phyloP scores from a whole-genome alignment of 2,888 invertebrate genomes.

The Agriopis leucophaearia region DNA sequence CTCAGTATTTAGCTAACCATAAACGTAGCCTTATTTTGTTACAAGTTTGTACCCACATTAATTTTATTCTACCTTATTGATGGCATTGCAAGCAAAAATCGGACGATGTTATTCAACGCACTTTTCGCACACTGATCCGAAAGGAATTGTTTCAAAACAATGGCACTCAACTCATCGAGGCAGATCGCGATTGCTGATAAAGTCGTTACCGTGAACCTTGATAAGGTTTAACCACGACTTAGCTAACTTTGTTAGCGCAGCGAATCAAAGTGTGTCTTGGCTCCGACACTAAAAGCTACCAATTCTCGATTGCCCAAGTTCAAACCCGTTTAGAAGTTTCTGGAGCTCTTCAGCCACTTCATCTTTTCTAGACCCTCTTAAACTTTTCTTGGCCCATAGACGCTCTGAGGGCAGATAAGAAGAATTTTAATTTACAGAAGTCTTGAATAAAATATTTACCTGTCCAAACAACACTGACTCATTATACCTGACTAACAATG shows the following conservation, averaged over 20 bases:
- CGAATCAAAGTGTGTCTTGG: not conserved
- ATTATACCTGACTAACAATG: too few relatives aligned
- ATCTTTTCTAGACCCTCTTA: too few relatives aligned
- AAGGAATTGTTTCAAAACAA: conserved; percentile 48
- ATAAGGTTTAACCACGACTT: not conserved
- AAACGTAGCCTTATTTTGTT: too few relatives aligned
- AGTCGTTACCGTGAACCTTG: conserved; percentile 9
- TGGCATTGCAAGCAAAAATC: not conserved
- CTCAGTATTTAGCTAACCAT: too few relatives aligned
- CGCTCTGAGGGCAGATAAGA: too few relatives aligned
- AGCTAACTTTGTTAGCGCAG: not conserved
- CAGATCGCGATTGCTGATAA: conserved; percentile 33
- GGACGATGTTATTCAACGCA: conserved; percentile 14
- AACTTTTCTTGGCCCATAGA: too few relatives aligned
- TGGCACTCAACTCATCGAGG: conserved; percentile 41
- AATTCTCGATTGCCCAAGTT: not conserved
- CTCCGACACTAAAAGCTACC: not conserved
- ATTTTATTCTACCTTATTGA: not conserved
- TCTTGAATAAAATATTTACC: too few relatives aligned
- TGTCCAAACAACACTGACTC: too few relatives aligned
- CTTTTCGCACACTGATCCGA: conserved; percentile 19
- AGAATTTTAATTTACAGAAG: too few relatives aligned
- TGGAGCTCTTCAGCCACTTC: too few relatives aligned
- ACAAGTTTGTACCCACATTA: not conserved
- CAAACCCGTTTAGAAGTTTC: too few relatives aligned